Percentiles rank a stretch among this genome's conserved stretches.
phyloP scores from a whole-genome alignment of 2,888 invertebrate species.

The Drosophila gaucha region DNA sequence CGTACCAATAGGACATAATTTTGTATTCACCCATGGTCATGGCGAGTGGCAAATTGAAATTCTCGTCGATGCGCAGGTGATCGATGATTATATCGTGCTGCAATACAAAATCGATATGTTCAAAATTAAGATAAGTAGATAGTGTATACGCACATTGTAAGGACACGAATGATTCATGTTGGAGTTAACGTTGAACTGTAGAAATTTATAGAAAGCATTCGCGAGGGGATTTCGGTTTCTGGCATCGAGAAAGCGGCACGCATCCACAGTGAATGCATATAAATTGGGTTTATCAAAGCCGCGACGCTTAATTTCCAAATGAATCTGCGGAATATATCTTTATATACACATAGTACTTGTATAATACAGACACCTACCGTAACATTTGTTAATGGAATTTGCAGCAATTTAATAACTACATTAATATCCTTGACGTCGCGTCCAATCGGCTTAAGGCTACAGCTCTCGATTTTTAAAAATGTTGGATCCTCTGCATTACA shows the following conservation, averaged over 20 bases:
- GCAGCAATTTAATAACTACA: not conserved
- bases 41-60: not conserved
- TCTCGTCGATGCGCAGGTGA: not conserved
- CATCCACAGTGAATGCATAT: not conserved
- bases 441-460: not conserved
- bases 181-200: not conserved
- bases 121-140: rapidly evolving
- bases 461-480: not conserved
- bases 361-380: not conserved
- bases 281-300: not conserved
- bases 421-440: not conserved
- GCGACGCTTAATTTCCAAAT: not conserved
- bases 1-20: not conserved
- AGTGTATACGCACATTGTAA: not conserved
- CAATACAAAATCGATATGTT: not conserved
- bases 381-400: slow-evolving; percentile 2
- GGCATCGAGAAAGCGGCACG: not conserved
- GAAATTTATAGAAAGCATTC: not conserved
- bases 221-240: not conserved
- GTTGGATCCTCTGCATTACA: not conserved
- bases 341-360: no score
- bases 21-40: not conserved
- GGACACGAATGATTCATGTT: slow-evolving; percentile 22
- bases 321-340: not conserved
- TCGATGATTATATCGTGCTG: not conserved